Evolutionary conservation across 2,888 invertebrate genomes (phyloP).

Genomic region (Drosophila nr. fundita): DNA sequence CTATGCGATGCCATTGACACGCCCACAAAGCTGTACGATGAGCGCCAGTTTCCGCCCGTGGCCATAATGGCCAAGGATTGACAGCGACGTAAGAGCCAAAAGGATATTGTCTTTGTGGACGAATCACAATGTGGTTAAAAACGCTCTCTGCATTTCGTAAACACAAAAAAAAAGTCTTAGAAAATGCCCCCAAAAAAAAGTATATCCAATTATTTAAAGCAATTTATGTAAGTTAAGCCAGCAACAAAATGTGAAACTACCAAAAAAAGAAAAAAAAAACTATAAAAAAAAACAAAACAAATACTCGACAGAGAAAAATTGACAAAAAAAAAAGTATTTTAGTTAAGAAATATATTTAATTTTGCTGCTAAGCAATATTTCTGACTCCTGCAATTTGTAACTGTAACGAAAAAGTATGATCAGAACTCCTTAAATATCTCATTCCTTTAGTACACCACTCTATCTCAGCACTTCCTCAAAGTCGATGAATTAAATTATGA

Average conservation of each 20-base stretch:
- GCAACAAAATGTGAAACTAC: constrained; percentile 12
- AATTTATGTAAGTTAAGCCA: constrained; percentile 37
- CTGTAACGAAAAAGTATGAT: constrained; percentile 11
- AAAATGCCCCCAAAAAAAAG: constrained; percentile 35
- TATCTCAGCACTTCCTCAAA: constrained; percentile 12
- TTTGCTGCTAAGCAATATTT: constrained; percentile 30
- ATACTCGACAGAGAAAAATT: constrained; percentile 63
- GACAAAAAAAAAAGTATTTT: constrained; percentile 66
- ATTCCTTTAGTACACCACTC: constrained; percentile 33
- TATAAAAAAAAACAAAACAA: constrained; percentile 37
- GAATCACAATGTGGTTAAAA: constrained; percentile 45
- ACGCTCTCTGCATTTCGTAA: constrained; percentile 39
- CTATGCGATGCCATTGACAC: constrained; percentile 85
- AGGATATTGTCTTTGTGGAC: constrained; percentile 52
- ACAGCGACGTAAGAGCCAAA: constrained; percentile 58
- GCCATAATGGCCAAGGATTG: constrained; percentile 83
- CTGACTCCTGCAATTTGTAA: constrained; percentile 33
- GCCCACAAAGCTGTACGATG: constrained; percentile 84
- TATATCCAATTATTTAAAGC: constrained; percentile 43
- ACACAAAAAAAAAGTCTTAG: constrained; percentile 28
- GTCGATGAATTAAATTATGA: constrained; percentile 15
- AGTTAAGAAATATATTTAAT: constrained; percentile 46
- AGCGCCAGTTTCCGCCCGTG: constrained; percentile 85
- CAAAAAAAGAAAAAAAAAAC: constrained; percentile 25
- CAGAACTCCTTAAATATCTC: constrained; percentile 38